A percentile compares a stretch with the other conserved stretches of the same genome.
Evolutionary conservation across 2,888 invertebrate species (phyloP).

Genomic region (Lasioglossum figueresi): DNA sequence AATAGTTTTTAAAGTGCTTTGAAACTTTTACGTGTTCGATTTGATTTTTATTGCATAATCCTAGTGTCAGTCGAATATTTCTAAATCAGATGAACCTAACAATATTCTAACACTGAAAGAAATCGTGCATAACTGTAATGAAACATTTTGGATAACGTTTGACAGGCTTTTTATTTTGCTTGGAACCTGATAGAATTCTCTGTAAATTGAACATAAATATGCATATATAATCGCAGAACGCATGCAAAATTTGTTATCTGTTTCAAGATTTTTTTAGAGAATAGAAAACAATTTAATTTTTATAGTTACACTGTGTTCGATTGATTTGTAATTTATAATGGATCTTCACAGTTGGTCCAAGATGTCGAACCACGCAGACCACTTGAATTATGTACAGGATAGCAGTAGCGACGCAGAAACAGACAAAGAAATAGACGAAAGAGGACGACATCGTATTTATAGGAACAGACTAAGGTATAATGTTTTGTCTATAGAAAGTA

Average conservation of each 20-base stretch:
- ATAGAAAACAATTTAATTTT: neutral
- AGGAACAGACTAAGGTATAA: conserved; percentile 89
- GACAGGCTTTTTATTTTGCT: neutral
- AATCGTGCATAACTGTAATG: neutral
- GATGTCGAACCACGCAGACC: conserved; percentile 82
- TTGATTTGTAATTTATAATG: neutral
- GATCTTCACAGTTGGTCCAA: conserved; percentile 78
- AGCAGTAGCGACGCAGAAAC: conserved; percentile 94
- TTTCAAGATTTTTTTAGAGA: neutral
- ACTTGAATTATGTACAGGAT: conserved; percentile 85
- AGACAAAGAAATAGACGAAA: conserved; percentile 90
- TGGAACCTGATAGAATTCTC: neutral
- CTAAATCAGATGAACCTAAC: neutral
- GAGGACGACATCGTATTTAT: conserved; percentile 87
- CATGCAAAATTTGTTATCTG: neutral
- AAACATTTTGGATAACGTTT: neutral
- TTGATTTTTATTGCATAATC: conserved; percentile 28
- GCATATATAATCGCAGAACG: neutral
- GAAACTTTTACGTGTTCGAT: neutral
- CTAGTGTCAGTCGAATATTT: neutral
- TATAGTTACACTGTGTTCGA: neutral
- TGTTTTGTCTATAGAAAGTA: conserved; percentile 29
- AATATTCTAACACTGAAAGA: neutral
- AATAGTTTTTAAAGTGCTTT: neutral
- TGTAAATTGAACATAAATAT: neutral